Evolutionary conservation across 2,797 vertebrate species (phyloP).

Genomic region (Kryptopterus vitreolus): DNA sequence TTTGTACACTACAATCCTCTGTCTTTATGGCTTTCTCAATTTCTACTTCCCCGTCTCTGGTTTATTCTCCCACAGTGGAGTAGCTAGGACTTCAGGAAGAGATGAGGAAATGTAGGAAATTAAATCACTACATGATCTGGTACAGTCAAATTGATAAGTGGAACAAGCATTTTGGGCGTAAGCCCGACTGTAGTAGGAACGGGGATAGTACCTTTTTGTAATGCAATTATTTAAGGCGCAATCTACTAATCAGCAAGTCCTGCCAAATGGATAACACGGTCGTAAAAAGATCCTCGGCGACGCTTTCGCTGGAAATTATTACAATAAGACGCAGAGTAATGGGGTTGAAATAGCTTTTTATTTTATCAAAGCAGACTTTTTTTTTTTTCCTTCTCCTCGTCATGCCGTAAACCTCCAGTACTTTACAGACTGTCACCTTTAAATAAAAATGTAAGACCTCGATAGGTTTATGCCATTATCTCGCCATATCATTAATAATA

Average conservation of each 20-base stretch:
- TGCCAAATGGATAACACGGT: background rate
- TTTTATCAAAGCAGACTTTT: background rate
- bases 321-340: background rate
- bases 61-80: background rate
- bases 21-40: conserved; percentile 23
- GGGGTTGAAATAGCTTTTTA: background rate
- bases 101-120: background rate
- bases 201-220: background rate
- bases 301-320: background rate
- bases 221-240: background rate
- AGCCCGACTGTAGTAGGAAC: background rate
- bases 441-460: background rate
- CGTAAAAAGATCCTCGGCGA: background rate
- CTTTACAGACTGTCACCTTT: background rate
- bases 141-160: background rate
- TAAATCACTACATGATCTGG: background rate
- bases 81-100: background rate
- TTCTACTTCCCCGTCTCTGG: background rate
- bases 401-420: background rate
- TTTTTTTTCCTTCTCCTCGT: background rate
- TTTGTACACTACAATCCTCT: conserved; percentile 9
- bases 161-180: background rate
- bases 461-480: background rate
- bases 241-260: background rate
- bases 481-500: background rate